Base-by-base conservation (phyloP, 2,113 vertebrate species). In the Paratilapia polleni region DNA sequence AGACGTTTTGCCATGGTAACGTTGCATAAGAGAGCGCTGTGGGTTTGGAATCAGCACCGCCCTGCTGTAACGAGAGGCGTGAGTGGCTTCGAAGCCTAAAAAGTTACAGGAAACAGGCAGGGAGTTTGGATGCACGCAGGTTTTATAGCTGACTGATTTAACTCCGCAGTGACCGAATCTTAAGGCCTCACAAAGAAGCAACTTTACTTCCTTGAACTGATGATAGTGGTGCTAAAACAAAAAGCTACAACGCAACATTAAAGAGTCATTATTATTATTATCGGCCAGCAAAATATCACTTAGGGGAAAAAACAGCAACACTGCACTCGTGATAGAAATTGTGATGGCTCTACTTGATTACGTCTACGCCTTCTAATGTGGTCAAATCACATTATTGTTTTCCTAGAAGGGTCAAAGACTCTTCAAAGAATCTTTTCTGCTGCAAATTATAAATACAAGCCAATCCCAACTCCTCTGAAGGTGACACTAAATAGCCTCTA, bases 1-100 rank as follows among this genome's bases (percentile, higher is more conserved):
- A 58, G 60, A 81, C 38, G 13, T 36, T 59, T 60, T 4, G 58
- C 76, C 76, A 77, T 74, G 79, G 88, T 26, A 85, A 85, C 80
- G 11, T 22, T 56, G 52, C 5, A 54, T 22, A 49, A 74, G 81
- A 49, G 43, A 41, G 5, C 22, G 31, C 61, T 13, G 47, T 31
- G 26, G 80, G 8, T 54, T 62, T 38, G 41, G 31, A 81, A 74
- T 59, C 66, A 74, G 15, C 26, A 12, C 47, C 13, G 26, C 68
- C 26, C 68, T 20, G 47, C 68, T 8, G 47, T 3, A 34, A 41
- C 3, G 66, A 52, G 26, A 73, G 66, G 17, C 49, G 10, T 20
- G 26, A 3, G 47, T 1, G 0, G 26, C 68, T 3, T 54, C 19
- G 4, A 54, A 54, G 68, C 68, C 68, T 54, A 34, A 54, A 3